Base-by-base conservation (phyloP, 2,888 invertebrate genomes). In the Elgonia sp. region DNA sequence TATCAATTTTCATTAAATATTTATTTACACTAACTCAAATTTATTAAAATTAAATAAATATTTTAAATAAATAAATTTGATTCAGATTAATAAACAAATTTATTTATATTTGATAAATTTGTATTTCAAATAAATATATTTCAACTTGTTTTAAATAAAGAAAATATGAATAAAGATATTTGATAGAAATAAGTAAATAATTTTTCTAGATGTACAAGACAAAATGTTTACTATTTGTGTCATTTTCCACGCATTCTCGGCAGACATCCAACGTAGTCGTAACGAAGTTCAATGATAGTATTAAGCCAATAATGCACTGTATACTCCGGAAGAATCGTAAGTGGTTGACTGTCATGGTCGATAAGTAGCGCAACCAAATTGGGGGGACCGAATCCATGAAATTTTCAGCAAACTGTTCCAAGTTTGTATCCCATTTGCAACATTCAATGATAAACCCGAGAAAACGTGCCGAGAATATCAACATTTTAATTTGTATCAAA, bases 331-430 rank as follows among this genome's bases (percentile, higher is more conserved):
- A 87, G 89, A 87, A 86, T 87, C 84, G 84, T 89, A 89, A 89
- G 87, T 89, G 84, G 89, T 79, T 89, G 84, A 81, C 84, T 89
- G 89, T 89, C 89, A 89, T 84, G 89, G 84, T 87, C 84, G 75
- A 84, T 89, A 87, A 89, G 76, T 76, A 81, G 80, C 46, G 73
- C 84, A 86, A 75, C 77, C 72, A 82, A 87, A 86, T 89, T 87
- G 73, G 81, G 39, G 80, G 77, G 65, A 55, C 65, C 81, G 21
- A 37, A 84, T 84, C 86, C 81, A 70, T 82, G 81, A 89, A 88
- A 83, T 80, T 86, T 86, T 80, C 81, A 77, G 81, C 84, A 85
- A 89, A 89, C 86, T 86, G 63, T 77, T 65, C 60, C 42, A 77
- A 86, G 86, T 89, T 86, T 86, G 84, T 89, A 84, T 81, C 76